phyloP scores from a whole-genome alignment of 2,888 invertebrate species.

The Platerodrilus igneus region DNA sequence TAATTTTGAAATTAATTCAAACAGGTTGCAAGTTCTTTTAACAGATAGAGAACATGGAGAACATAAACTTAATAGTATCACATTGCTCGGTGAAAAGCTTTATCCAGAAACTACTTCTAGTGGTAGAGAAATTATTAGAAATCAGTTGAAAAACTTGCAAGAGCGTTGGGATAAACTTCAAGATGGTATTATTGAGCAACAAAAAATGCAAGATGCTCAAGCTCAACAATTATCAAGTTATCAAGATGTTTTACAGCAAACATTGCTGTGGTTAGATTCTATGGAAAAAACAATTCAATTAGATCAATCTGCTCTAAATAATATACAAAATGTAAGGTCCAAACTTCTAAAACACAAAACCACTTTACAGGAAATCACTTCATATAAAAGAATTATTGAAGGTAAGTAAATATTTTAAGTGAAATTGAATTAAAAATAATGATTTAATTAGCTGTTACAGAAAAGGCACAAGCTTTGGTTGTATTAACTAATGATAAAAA shows the following conservation, averaged over 20 bases:
- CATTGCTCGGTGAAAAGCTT: constrained; percentile 80
- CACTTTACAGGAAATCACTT: constrained; percentile 80
- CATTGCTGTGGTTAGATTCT: constrained; percentile 78
- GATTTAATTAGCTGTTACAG: constrained; percentile 67
- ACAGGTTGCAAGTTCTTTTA: constrained; percentile 65
- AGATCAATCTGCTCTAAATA: constrained; percentile 66
- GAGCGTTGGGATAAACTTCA: constrained; percentile 86
- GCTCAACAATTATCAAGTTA: constrained; percentile 79
- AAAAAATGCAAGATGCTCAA: constrained; percentile 80
- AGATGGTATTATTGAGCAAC: constrained; percentile 74
- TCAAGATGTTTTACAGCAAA: constrained; percentile 79
- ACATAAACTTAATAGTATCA: constrained; percentile 68
- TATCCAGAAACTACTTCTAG: constrained; percentile 88
- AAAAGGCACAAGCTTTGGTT: constrained; percentile 73
- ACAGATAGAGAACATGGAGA: constrained; percentile 83
- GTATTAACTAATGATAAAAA: constrained; percentile 57
- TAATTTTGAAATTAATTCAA: constrained; percentile 61
- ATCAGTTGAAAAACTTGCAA: constrained; percentile 73
- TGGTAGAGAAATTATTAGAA: constrained; percentile 85
- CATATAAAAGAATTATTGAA: constrained; percentile 87
- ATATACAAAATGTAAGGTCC: constrained; percentile 79
- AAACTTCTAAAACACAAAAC: constrained; percentile 83
- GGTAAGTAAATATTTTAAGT: constrained; percentile 44
- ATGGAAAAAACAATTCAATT: constrained; percentile 76
- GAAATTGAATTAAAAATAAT: too few species aligned